phyloP scores from a whole-genome alignment of 2,113 vertebrate species.

The Cavia aperea region DNA sequence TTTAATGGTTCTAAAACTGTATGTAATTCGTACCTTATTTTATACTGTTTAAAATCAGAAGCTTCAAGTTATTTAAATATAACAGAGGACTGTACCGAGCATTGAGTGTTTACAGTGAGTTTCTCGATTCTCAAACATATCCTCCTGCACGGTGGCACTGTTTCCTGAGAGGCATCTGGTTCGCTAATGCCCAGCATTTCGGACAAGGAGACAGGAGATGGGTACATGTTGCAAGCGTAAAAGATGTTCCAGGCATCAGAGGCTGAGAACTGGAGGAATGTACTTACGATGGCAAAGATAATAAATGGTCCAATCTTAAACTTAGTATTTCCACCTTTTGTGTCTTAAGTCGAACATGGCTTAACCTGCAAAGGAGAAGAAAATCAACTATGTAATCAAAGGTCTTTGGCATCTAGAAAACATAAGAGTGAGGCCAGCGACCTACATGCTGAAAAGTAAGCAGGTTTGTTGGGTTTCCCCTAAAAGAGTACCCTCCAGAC shows the following conservation, averaged over 20 bases:
- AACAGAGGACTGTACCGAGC: neutral
- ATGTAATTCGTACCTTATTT: neutral
- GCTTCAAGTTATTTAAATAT: neutral
- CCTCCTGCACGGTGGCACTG: neutral
- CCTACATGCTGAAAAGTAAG: neutral
- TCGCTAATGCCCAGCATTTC: neutral
- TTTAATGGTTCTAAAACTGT: slow-evolving; percentile 11
- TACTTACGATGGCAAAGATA: neutral
- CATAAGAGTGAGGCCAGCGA: neutral
- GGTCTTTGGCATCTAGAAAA: neutral
- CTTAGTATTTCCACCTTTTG: slow-evolving; percentile 23
- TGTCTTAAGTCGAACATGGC: neutral
- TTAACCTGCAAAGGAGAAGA: slow-evolving; percentile 32
- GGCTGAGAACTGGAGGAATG: neutral
- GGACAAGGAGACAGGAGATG: neutral
- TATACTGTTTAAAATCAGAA: slow-evolving; percentile 12
- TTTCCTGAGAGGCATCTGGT: slow-evolving; percentile 11
- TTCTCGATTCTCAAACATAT: neutral
- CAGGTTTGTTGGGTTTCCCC: neutral
- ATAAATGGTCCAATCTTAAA: slow-evolving; percentile 45
- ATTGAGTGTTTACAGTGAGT: neutral
- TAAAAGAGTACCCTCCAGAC: slow-evolving; percentile 18
- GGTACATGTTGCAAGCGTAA: neutral
- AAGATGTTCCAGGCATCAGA: neutral
- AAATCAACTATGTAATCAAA: slow-evolving; percentile 19